Evolutionary conservation across 2,888 invertebrate genomes (phyloP).

Genomic region (Melangyna quadrimaculata): DNA sequence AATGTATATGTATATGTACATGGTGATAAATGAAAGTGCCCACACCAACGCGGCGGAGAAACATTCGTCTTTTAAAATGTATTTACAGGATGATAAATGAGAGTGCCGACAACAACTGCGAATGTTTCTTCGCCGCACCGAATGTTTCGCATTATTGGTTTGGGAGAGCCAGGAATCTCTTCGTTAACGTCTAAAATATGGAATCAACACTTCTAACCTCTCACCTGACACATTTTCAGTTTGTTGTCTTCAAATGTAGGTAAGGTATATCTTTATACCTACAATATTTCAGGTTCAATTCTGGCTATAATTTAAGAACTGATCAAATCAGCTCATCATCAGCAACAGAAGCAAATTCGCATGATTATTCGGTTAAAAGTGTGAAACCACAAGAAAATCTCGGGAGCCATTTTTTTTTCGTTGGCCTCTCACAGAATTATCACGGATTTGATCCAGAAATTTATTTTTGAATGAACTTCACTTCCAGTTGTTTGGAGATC

Average conservation of each 20-base stretch:
- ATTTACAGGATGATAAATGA: too few species aligned
- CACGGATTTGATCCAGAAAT: slow-evolving; percentile 51
- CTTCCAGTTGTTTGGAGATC: slow-evolving; percentile 8
- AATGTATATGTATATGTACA: too few species aligned
- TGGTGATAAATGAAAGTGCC: too few species aligned
- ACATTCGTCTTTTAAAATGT: too few species aligned
- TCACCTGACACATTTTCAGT: slow-evolving; percentile 41
- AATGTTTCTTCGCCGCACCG: too few species aligned
- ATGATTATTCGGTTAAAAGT: slow-evolving; percentile 75
- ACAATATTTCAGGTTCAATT: background rate
- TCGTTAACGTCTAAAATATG: background rate
- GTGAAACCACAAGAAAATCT: slow-evolving; percentile 80
- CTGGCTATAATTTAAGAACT: slow-evolving; percentile 29
- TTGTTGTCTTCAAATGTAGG: background rate
- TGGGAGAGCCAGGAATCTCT: background rate
- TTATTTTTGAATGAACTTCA: slow-evolving; percentile 52
- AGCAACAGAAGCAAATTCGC: slow-evolving; percentile 66
- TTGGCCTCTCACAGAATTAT: slow-evolving; percentile 8
- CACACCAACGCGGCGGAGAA: too few species aligned
- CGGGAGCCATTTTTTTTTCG: slow-evolving; percentile 76
- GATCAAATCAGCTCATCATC: slow-evolving; percentile 22
- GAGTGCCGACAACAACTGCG: too few species aligned
- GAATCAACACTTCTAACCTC: slow-evolving; percentile 53
- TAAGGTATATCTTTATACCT: too few species aligned
- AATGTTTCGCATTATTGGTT: too few species aligned